phyloP scores from a whole-genome alignment of 2,888 invertebrate genomes.

The Zhuqinia jingwanae region DNA sequence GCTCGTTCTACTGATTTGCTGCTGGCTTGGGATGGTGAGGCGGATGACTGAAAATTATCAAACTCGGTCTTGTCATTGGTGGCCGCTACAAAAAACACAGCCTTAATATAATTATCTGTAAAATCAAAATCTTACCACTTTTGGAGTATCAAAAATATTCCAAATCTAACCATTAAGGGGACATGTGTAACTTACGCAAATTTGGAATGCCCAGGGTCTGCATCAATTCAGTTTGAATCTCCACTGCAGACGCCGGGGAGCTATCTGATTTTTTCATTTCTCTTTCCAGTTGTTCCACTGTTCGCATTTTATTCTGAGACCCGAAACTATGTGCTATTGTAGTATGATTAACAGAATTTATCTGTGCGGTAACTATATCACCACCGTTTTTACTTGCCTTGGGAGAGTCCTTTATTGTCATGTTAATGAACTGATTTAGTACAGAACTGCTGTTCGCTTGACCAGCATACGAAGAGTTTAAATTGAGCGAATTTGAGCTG shows the following conservation, averaged over 20 bases:
- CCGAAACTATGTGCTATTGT: too few relatives aligned
- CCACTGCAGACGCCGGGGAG: slow-evolving; percentile 24
- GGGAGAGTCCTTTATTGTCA: slow-evolving; percentile 22
- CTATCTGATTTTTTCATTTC: slow-evolving; percentile 50
- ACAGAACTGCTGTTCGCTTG: slow-evolving; percentile 14
- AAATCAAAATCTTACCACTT: too few relatives aligned
- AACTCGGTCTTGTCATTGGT: not conserved
- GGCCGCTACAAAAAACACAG: not conserved
- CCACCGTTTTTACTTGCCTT: not conserved
- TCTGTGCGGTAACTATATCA: too few relatives aligned
- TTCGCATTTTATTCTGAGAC: slow-evolving; percentile 79
- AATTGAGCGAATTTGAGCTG: not conserved
- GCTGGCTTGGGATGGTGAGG: not conserved
- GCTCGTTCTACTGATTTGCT: not conserved
- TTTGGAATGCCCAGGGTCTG: slow-evolving; percentile 56
- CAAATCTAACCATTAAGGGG: not conserved
- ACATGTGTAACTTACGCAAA: slow-evolving; percentile 17
- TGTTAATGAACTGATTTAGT: slow-evolving; percentile 38
- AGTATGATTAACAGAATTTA: too few relatives aligned
- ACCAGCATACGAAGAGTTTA: not conserved
- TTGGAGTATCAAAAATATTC: slow-evolving; percentile 16
- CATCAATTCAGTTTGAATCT: slow-evolving; percentile 56
- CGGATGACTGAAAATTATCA: not conserved
- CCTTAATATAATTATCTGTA: too few relatives aligned
- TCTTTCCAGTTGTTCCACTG: slow-evolving; percentile 70